Base-by-base conservation (phyloP, 2,797 vertebrate species). In the Sandelia bainsii region DNA sequence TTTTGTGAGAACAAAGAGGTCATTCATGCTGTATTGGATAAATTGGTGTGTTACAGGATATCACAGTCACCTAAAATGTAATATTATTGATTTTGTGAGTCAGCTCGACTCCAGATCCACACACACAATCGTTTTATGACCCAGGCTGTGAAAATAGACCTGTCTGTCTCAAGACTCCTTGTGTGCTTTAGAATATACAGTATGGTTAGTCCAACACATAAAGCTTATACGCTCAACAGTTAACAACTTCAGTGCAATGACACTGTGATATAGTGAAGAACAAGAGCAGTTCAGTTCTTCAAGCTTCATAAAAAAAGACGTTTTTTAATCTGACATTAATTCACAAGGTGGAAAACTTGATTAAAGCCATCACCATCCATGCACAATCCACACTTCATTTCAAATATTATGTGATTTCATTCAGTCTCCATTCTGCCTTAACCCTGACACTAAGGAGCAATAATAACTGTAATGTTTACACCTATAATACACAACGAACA, bases 81-180 rank as follows among this genome's bases (percentile, higher is more conserved):
- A 70, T 34, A 61, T 59, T 57, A 53, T 53, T 76, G 68, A 64
- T 77, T 86, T 71, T 89, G 71, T 58, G 80, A 72, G 70, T 81
- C 62, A 75, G 59, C 64, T 67, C 37, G 34, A 56, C 51, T 69
- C 50, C 51, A 32, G 29, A 45, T 14, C 1, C 29, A 39, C 20
- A 48, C 62, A 56, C 40, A 32, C 53, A 62, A 42, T 62, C 65
- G 54, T 34, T 84, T 87, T 75, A 88, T 5, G 11, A 72, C 40
- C 44, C 53, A 65, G 61, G 54, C 80, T 63, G 53, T 32, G 49
- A 79, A 79, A 88, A 75, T 68, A 87, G 5, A 52, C 48, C 10
- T 62, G 39, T 54, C 65, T 62, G 42, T 66, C 50, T 69, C 14
- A 11, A 74, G 61, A 62, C 67, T 69, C 57, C 11, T 65, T 75